Evolutionary conservation across 1,140 invertebrate genomes (phyloP).

Genomic region (Drosophila nasuta): DNA sequence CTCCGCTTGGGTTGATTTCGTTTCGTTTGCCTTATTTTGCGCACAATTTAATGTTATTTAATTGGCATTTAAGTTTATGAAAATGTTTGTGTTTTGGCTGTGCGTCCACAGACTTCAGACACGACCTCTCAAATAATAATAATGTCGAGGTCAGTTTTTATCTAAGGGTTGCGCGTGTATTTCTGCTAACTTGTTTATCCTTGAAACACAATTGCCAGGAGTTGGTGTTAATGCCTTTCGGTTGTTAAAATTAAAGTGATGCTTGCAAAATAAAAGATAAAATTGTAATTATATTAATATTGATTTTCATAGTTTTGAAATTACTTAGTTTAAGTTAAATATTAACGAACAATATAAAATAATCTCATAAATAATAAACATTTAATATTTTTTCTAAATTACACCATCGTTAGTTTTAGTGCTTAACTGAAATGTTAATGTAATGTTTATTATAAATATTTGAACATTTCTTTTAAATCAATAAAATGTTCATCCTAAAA

Average conservation of each 20-base stretch:
- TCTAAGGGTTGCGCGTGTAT: slow-evolving; percentile 18
- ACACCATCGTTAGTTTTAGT: too few species aligned
- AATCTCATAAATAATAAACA: too few species aligned
- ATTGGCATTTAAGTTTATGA: slow-evolving; percentile 80
- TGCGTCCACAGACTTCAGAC: slow-evolving; percentile 11
- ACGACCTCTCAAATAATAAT: slow-evolving; percentile 38
- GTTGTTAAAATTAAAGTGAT: slow-evolving; percentile 9
- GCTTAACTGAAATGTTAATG: too few species aligned
- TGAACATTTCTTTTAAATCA: too few species aligned
- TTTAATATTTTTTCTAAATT: too few species aligned
- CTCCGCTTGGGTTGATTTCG: slow-evolving; percentile 35
- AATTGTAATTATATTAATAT: too few species aligned
- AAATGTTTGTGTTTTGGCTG: slow-evolving; percentile 60
- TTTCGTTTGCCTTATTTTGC: slow-evolving; percentile 70
- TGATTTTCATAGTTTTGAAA: too few species aligned
- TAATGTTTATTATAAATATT: too few species aligned
- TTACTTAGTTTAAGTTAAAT: too few species aligned
- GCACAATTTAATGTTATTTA: slow-evolving; percentile 84
- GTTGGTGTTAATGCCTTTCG: slow-evolving; percentile 19
- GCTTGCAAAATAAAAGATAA: neutral
- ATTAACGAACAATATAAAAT: too few species aligned
- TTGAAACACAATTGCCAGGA: slow-evolving; percentile 28
- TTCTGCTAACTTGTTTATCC: slow-evolving; percentile 1
- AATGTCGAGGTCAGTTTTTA: slow-evolving; percentile 59
- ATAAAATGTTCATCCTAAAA: too few species aligned